Evolutionary conservation across 2,888 invertebrate species (phyloP).

Genomic region (Meteorus cinctellus): DNA sequence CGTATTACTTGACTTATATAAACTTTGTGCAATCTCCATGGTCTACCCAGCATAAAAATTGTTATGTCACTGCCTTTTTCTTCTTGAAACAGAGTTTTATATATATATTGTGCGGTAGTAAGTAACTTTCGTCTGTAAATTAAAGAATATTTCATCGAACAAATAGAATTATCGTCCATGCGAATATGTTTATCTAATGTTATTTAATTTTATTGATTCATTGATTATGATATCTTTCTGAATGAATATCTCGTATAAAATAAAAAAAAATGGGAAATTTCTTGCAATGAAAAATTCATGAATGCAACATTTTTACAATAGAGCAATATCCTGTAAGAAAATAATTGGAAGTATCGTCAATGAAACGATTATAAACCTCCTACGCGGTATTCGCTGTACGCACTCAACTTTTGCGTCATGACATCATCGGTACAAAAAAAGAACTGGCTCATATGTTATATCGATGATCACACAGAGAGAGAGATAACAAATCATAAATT

Average conservation of each 20-base stretch:
- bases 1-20: slow-evolving; percentile 80
- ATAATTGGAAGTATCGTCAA: not conserved
- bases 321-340: slow-evolving; percentile 17
- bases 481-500: not conserved
- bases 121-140: slow-evolving; percentile 78
- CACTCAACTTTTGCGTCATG: slow-evolving; percentile 7
- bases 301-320: not conserved
- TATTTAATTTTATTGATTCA: no score
- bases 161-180: not conserved
- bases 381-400: not conserved
- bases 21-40: slow-evolving; percentile 85
- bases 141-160: slow-evolving; percentile 18
- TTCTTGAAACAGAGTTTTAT: slow-evolving; percentile 83
- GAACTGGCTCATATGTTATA: slow-evolving; percentile 40
- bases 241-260: no score
- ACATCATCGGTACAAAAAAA: slow-evolving; percentile 46
- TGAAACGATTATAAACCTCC: slow-evolving; percentile 15
- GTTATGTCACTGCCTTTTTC: slow-evolving; percentile 85
- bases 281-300: not conserved
- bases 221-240: no score
- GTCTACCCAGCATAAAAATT: slow-evolving; percentile 81
- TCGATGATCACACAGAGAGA: not conserved
- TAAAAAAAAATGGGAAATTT: not conserved
- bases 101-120: slow-evolving; percentile 86
- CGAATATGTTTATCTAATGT: not conserved